Percentiles rank a stretch among this genome's conserved stretches.
phyloP scores from a whole-genome alignment of 2,888 invertebrate genomes.

The Xanthostigma xanthostigma region DNA sequence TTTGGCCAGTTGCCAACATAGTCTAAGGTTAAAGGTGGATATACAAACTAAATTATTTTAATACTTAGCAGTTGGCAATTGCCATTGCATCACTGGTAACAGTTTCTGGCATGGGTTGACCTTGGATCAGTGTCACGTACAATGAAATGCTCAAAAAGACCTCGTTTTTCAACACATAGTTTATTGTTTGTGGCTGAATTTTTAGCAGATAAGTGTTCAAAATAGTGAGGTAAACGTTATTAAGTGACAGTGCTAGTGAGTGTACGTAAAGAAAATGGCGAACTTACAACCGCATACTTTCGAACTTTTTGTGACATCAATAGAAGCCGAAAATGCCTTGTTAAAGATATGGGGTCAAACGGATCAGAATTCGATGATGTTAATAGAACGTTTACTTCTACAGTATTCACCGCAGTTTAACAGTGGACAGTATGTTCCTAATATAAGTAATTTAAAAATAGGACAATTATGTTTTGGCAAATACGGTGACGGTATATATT shows the following conservation, averaged over 20 bases:
- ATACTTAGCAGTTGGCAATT: no score
- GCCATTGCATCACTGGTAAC: no score
- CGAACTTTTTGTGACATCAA: constrained; percentile 36
- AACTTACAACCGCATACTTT: background rate
- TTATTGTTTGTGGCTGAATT: no score
- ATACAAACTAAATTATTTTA: no score
- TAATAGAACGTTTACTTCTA: constrained; percentile 37
- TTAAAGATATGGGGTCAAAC: constrained; percentile 59
- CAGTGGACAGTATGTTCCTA: constrained; percentile 26
- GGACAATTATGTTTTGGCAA: constrained; percentile 48
- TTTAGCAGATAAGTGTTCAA: no score
- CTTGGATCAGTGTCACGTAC: no score
- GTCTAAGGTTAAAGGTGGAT: no score
- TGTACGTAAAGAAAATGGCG: background rate
- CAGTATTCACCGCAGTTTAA: constrained; percentile 32
- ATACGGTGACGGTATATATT: constrained; percentile 49
- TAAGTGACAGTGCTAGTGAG: background rate
- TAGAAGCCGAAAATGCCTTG: constrained; percentile 52
- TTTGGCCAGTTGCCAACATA: no score
- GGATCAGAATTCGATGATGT: constrained; percentile 38
- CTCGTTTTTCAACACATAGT: no score
- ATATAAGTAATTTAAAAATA: constrained; percentile 23
- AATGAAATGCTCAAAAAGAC: no score
- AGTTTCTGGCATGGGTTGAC: no score
- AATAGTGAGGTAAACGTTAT: background rate